Evolutionary conservation across 2,888 invertebrate species (phyloP), one percentile per base, ranked within the genome.

Genomic region (Zonitis immaculata): DNA sequence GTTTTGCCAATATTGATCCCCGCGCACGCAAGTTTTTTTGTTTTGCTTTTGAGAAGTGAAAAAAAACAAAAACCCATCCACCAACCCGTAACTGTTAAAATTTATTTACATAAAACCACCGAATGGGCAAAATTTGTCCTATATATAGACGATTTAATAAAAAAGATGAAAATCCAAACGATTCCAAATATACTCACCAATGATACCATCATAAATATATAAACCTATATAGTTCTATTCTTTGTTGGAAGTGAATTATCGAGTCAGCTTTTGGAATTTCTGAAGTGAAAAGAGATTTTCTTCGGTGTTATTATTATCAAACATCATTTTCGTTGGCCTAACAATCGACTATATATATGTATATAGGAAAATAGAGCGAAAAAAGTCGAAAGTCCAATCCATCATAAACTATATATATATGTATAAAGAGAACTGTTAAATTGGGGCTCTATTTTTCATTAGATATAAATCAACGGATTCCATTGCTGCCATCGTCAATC

Each of bases 161-260:
- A 67, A 65, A 60, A 69, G 68, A 69, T 66, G 68, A 60, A 63
- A 59, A 56, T 54, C 59, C 58, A 59, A 61, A 61, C 61, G 68
- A 66, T 69, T 66, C 67, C 56, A 57, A 64, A 66, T 64, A 65
- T 66, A 56, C 66, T 63, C 67, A 57, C 62, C 62, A 68, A 69
- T 69, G 63, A 65, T 67, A 69, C 68, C 68, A 61, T 62, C 32
- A 1, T 32, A 14, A 5, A 30, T n/a, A n/a, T n/a, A n/a, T n/a
- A n/a, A n/a, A n/a, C n/a, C n/a, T n/a, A n/a, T n/a, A n/a, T n/a
- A n/a, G n/a, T n/a, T n/a, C n/a, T n/a, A n/a, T 42, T 59, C 62
- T 64, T 65, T 66, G 65, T 67, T 59, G 59, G 49, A 56, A 59
- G 60, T 66, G 67, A 67, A 64, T 67, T 66, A 68, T 66, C 63